Conservation (phyloP, 2,888 invertebrate species). For the Caenorhabditis afra region DNA sequence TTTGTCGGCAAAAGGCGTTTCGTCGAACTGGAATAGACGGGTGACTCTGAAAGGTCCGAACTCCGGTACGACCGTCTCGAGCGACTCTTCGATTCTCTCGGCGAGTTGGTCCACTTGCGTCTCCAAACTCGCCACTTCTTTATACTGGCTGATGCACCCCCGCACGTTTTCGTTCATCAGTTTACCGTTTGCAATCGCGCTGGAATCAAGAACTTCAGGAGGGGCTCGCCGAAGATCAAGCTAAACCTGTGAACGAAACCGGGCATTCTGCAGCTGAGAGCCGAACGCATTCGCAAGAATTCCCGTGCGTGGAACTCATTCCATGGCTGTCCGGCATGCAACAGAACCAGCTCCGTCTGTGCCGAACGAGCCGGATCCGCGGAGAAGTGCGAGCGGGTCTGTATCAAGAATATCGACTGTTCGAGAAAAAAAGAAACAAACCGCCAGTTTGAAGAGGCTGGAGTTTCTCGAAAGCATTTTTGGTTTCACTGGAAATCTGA, state of each 20-base stretch:
- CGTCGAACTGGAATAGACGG: slow-evolving; percentile 53
- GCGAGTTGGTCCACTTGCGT: slow-evolving; percentile 53
- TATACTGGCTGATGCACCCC: slow-evolving; percentile 62
- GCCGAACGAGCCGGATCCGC: slow-evolving; percentile 39
- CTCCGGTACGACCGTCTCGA: slow-evolving; percentile 62
- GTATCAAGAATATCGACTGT: too few species aligned
- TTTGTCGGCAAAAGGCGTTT: slow-evolving; percentile 30
- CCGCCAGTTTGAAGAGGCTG: background rate
- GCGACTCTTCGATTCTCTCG: slow-evolving; percentile 44
- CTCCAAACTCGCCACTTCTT: slow-evolving; percentile 57
- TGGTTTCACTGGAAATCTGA: background rate
- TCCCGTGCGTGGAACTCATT: slow-evolving; percentile 71
- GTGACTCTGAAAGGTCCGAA: slow-evolving; percentile 55
- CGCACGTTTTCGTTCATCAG: slow-evolving; percentile 53
- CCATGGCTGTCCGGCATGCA: slow-evolving; percentile 72
- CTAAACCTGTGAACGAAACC: slow-evolving; percentile 51
- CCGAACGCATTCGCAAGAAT: slow-evolving; percentile 51
- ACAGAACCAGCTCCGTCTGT: slow-evolving; percentile 64
- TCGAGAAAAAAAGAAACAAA: slow-evolving; percentile 1
- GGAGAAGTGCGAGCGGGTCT: slow-evolving; percentile 41
- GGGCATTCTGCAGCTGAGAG: slow-evolving; percentile 54
- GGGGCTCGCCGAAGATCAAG: too few species aligned
- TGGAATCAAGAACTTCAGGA: slow-evolving; percentile 23
- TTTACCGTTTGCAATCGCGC: slow-evolving; percentile 43
- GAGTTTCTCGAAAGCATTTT: slow-evolving; percentile 14